Conservation (phyloP, 2,113 vertebrate genomes). For the Hemiprocne comata region DNA sequence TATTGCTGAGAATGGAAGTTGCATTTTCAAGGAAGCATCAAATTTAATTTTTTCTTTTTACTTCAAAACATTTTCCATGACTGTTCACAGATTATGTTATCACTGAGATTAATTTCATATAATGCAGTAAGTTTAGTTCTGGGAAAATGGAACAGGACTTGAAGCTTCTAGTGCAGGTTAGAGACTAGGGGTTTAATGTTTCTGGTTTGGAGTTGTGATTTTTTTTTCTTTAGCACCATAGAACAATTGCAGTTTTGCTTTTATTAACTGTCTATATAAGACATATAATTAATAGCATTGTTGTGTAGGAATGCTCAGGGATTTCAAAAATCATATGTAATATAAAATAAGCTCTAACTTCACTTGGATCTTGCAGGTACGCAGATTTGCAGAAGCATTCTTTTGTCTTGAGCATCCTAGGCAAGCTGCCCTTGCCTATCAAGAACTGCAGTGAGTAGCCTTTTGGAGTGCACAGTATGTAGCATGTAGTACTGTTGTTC, state of each 20-base stretch:
- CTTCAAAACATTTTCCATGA: background rate
- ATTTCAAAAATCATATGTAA: background rate
- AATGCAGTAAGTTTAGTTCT: background rate
- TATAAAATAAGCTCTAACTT: background rate
- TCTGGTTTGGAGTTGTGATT: background rate
- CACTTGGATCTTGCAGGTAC: conserved; percentile 83
- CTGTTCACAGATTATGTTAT: background rate
- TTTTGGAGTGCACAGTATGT: background rate
- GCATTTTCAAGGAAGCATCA: background rate
- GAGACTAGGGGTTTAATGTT: background rate
- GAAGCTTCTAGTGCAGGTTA: background rate
- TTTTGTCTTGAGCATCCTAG: conserved; percentile 98
- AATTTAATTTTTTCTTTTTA: background rate
- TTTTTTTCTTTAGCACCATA: background rate
- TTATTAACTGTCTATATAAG: background rate
- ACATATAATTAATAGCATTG: background rate
- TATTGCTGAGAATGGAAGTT: background rate
- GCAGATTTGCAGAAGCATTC: conserved; percentile 96
- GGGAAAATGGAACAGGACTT: background rate
- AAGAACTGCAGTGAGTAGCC: conserved; percentile 93
- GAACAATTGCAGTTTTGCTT: background rate
- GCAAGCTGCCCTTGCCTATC: conserved; percentile 93
- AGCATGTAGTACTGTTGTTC: background rate
- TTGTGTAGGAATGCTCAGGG: background rate
- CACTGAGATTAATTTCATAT: background rate